Evolutionary conservation across 2,113 vertebrate genomes (phyloP), one percentile per base, ranked within the genome.

Genomic region (Poecilia latipinna): DNA sequence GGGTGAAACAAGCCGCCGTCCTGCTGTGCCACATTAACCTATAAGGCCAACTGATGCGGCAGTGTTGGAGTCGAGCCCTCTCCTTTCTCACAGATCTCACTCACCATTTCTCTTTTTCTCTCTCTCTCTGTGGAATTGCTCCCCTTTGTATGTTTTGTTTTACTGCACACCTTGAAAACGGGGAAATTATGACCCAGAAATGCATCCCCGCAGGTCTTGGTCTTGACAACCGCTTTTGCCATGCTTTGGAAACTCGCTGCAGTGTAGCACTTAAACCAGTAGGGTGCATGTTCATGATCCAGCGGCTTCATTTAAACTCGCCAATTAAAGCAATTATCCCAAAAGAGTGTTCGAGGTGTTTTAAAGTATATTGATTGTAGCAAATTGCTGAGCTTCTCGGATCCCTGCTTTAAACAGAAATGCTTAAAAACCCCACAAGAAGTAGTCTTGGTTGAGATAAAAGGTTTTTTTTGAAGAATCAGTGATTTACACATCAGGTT

Each of bases 21-120:
- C 88, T 80, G 65, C 75, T 80, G 89, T 77, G 86, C 42, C 79
- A 84, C 88, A 90, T 87, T 92, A 89, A 90, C 88, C 86, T 86
- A 83, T 75, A 85, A 83, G 86, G 72, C 79, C 86, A 75, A 79
- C 72, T 80, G 84, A 85, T 79, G 75, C 68, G 32, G 39, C 31
- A 65, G 76, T 4, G 39, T 22, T 68, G 70, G 77, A 83, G 83
- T 63, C 54, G 19, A 83, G 68, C 77, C 81, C 65, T 78, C 71
- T 39, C 12, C 8, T 54, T 62, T 68, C 68, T 75, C 72, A 51
- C 69, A 65, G 54, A 71, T 80, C 74, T 31, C 68, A 28, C 42
- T 60, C 68, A 35, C 68, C 1, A 42, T 62, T 63, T 51, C 71
- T 1, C 32, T 70, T 82, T 83, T 82, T 31, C 35, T 62, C 60